Evolutionary conservation across 2,797 vertebrate genomes (phyloP).

Genomic region (Alfaro cultratus): DNA sequence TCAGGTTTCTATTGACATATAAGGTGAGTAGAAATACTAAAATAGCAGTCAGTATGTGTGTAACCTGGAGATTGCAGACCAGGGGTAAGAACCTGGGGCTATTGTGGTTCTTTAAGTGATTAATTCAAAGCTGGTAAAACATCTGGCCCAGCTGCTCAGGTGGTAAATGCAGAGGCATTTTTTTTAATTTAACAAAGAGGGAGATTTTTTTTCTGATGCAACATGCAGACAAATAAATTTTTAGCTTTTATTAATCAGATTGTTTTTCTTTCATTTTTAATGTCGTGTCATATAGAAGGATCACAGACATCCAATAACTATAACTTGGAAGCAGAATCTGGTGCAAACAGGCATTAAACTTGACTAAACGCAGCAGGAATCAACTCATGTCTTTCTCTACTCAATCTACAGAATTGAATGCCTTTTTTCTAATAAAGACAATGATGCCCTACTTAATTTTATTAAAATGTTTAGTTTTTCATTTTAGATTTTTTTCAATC

Average conservation of each 20-base stretch:
- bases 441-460: background rate
- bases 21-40: background rate
- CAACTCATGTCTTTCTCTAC: background rate
- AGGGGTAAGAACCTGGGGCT: background rate
- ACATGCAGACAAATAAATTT: background rate
- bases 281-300: background rate
- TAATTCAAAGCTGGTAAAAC: background rate
- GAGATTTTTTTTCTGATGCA: background rate
- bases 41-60: background rate
- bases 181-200: background rate
- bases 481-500: background rate
- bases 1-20: background rate
- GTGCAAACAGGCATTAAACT: background rate
- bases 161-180: background rate
- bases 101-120: too few relatives aligned
- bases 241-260: background rate
- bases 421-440: background rate
- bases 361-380: background rate
- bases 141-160: background rate
- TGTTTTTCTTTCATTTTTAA: background rate
- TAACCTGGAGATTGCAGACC: background rate
- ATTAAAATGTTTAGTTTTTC: background rate
- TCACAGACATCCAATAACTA: background rate
- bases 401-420: background rate
- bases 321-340: background rate